Evolutionary conservation across 64 coral and sea anemone genomes (phyloP).

Genomic region (Stylophora pistillata): DNA sequence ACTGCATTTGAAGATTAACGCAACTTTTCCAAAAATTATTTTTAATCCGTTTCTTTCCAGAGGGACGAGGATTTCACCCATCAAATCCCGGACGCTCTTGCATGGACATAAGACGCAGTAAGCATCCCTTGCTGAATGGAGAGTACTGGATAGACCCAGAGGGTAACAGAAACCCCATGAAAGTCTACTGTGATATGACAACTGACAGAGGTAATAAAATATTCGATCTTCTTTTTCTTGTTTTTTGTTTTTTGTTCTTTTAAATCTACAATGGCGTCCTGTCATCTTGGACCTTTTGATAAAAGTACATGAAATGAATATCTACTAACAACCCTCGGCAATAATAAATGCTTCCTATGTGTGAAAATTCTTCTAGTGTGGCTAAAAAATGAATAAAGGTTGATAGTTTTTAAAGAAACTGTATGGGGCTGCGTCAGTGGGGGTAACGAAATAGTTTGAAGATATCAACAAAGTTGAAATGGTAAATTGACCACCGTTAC

Average conservation of each 20-base stretch:
- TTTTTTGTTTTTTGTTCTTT: background rate
- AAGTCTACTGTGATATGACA: slow-evolving; percentile 57
- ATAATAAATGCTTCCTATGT: too few relatives aligned
- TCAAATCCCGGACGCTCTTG: slow-evolving; percentile 23
- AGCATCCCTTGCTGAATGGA: background rate
- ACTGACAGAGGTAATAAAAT: slow-evolving; percentile 27
- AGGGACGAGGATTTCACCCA: slow-evolving; percentile 3
- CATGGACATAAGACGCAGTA: slow-evolving; percentile 17
- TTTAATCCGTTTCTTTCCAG: background rate
- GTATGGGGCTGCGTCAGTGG: too few relatives aligned
- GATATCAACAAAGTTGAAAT: too few relatives aligned
- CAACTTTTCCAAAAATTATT: background rate
- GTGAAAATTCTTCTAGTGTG: too few relatives aligned
- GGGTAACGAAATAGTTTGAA: too few relatives aligned
- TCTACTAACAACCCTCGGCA: too few relatives aligned
- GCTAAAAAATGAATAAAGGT: too few relatives aligned
- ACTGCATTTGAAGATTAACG: too few relatives aligned
- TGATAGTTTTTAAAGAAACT: too few relatives aligned
- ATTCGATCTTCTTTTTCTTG: background rate
- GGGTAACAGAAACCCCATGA: slow-evolving; percentile 4
- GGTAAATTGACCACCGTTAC: too few relatives aligned
- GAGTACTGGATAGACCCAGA: slow-evolving; percentile 61
- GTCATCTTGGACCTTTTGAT: too few relatives aligned
- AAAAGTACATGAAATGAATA: slow-evolving; percentile 6
- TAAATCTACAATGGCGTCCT: too few relatives aligned